Base-by-base conservation (phyloP, 53 echinoderm and acorn worm genomes). In the Paelopatides confundens region DNA sequence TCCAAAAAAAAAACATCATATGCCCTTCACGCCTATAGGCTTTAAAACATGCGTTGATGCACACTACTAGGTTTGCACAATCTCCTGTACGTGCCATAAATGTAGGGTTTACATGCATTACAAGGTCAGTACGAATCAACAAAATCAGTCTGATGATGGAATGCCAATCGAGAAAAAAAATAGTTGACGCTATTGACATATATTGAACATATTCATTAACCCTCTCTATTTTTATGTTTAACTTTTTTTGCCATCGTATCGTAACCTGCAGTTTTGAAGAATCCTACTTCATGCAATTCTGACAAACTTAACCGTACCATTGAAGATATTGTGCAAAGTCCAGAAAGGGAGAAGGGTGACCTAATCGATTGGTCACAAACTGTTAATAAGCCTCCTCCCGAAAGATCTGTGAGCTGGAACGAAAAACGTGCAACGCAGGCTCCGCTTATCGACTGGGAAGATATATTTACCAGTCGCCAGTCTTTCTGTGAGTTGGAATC, bases 361-460 rank as follows among this genome's bases (percentile, higher is more conserved):
- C 79, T 79, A 5, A 79, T 79, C 50, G 31, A 48, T 79, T 79
- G 79, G 79, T 47, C 79, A 0, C 79, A 79, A 32, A 53, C 52
- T 3, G 51, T 79, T 32, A 76, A 37, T n/a, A 76, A 23, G 43
- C 32, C 35, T 79, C 79, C 79, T 33, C 40, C 40, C 35, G 17
- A 67, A 17, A 53, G 79, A 29, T 79, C 79, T 29, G 43, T 79
- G 15, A 79, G 79, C 34, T 31, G 51, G 3, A 53, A 79, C 31
- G 79, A 79, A 3, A 53, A 51, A 30, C 32, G 32, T 51, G 28
- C 52, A 29, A 31, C 24, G 49, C 79, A 50, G 43, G 79, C 79
- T 52, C 79, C 79, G 28, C 54, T 79, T 2, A 79, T 79, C 3
- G 79, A 79, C 51, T 79, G 79, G 79, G 79, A 79, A 53, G 79